A percentile compares a stretch with the other conserved stretches of the same genome.
Evolutionary conservation across 2,797 vertebrate genomes (phyloP).

Genomic region (Distichodus sexfasciatus): DNA sequence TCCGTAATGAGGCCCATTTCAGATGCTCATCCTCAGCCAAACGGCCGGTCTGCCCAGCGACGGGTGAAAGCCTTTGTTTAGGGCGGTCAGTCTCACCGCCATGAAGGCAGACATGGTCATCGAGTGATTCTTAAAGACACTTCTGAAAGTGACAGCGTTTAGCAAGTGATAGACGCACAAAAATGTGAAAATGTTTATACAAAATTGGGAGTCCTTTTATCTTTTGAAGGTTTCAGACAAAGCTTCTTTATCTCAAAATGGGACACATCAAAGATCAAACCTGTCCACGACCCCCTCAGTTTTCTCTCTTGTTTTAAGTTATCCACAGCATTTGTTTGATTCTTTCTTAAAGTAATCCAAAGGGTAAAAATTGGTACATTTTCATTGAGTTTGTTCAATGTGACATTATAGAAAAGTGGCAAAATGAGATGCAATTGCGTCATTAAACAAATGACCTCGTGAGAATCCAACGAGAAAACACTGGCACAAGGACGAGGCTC

Average conservation of each 20-base stretch:
- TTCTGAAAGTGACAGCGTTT: background rate
- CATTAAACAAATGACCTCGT: constrained; percentile 68
- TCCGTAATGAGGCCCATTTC: constrained; percentile 79
- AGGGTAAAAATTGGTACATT: constrained; percentile 10
- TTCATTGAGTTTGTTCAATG: constrained; percentile 65
- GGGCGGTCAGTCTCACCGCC: background rate
- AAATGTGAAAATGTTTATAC: background rate
- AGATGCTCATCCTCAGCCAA: constrained; percentile 69
- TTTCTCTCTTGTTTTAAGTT: background rate
- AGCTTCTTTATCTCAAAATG: no score
- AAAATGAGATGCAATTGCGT: constrained; percentile 65
- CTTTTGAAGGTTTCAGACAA: no score
- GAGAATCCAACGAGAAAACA: constrained; percentile 52
- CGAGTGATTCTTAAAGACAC: background rate
- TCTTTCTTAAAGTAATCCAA: constrained; percentile 14
- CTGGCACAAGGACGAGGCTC: constrained; percentile 77
- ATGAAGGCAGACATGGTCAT: background rate
- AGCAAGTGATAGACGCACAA: no score
- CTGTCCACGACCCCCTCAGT: background rate
- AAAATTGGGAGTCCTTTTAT: no score
- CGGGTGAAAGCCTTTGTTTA: constrained; percentile 71
- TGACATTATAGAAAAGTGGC: constrained; percentile 64
- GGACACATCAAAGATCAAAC: no score
- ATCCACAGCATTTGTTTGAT: background rate
- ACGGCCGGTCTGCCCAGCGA: constrained; percentile 63